Evolutionary conservation across 2,797 vertebrate genomes (phyloP), one percentile per base, ranked within the genome.

Genomic region (Morus bassanus): DNA sequence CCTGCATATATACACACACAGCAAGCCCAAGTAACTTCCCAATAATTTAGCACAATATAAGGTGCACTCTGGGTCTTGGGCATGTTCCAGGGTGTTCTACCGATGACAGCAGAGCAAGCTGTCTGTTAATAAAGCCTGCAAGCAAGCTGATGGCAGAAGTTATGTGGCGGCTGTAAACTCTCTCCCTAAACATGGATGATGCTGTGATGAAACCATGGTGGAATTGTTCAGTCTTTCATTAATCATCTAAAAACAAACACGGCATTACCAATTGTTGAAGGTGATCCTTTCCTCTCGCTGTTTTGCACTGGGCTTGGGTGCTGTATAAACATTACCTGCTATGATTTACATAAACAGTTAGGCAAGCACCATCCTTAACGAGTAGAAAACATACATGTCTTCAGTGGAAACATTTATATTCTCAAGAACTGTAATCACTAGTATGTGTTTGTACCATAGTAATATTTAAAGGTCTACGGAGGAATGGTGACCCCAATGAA

Each of bases 251-350:
- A 94, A 83, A 37, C 67, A 95, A 90, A 81, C 30, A 46, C 0
- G 1, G 13, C 78, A 88, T 15, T 91, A 89, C 75, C 48, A 59
- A 18, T 41, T 57, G 53, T 41, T 70, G 72, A 79, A 89, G 61
- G 54, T 53, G 56, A 24, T 85, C 18, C 95, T 95, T 91, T 80
- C 78, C 81, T 84, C 28, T 51, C 80, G 81, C 73, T 90, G 64
- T 74, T 92, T 89, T 69, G 72, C 81, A 50, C 28, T 53, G 51
- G n/a, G 54, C 39, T 91, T 83, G 65, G 41, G 53, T 70, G 74
- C 65, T 93, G 70, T 82, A 63, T 89, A 95, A 96, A 95, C 69
- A 94, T 57, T 72, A 86, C 17, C 93, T 95, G 82, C 64, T 85
- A 63, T 16, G 6, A 89, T 91, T 91, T 85, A 61, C 73, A 78